Evolutionary conservation across 2,888 invertebrate genomes (phyloP), one percentile per base, ranked within the genome.

Genomic region (Leptinotarsa haldemani): DNA sequence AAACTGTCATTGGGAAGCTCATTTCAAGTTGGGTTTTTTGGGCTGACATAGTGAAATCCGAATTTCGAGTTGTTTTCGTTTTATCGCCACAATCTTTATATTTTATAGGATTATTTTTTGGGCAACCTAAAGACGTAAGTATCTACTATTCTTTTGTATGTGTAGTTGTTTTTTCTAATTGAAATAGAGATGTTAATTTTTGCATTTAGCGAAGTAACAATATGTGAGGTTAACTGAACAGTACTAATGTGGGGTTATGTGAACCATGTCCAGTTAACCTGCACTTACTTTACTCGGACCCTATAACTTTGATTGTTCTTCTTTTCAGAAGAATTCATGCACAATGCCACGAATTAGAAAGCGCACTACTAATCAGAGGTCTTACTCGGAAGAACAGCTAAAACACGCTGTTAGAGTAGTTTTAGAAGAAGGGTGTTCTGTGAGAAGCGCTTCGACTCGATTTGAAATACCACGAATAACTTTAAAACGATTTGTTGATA

Each of bases 261-360:
- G 58, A 58, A 58, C 30, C 58, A 25, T 58, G 58, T 58, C 58
- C 25, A 58, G 58, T 58, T 58, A 58, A 58, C 58, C 58, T 58
- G 58, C 25, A 58, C 58, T 58, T 58, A 58, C 58, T 58, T 58
- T 58, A 25, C 25, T 25, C 58, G 58, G 25, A 58, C 9, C 48
- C 48, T 58, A 58, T 58, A 58, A 12, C 13, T 12, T 58, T 48
- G 15, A 53, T 53, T 56, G 9, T 25, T 56, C 22, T 56, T 56
- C 56, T 56, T 56, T 56, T 56, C 56, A 56, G 56, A 56, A 56
- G 2, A 56, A 52, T 52, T 52, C 52, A 52, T 52, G 1, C 52
- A 52, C 16, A 52, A 56, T 56, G 25, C 20, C 56, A 56, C 56
- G 56, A 22, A 56, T 56, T 56, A 56, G 22, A 22, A 56, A 56